Base-by-base conservation (phyloP, 2,888 invertebrate genomes). In the Parthenolecanium corni region DNA sequence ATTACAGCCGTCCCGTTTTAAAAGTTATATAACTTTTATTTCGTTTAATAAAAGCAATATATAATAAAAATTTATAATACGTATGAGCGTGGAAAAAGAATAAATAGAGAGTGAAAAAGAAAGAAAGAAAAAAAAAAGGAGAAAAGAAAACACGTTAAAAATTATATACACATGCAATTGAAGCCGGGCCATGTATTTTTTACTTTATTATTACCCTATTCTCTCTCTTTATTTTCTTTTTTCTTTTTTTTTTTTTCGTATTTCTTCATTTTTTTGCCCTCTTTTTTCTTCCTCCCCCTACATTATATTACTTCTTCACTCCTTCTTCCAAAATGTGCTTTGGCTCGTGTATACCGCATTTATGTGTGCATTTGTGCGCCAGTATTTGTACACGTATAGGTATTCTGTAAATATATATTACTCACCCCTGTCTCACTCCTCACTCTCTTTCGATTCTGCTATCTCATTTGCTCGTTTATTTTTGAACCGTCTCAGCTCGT, bases 1-100 rank as follows among this genome's bases (percentile, higher is more conserved):
- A 58, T 58, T 58, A 58, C 49, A 58, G 58, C 47, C 51, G 58
- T 47, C 49, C 49, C 58, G 58, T 58, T 58, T 58, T 49, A 58
- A 49, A 58, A 58, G 58, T 58, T 58, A 58, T 58, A 58, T 58
- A 47, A 58, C 58, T 58, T 58, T 58, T 58, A 58, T 58, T 58
- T 58, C 58, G 47, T 49, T 58, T 58, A 58, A 58, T 58, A 58
- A 58, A 58, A 58, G 58, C 58, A 47, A 58, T 58, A 58, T 58
- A 58, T 58, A 58, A 58, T 58, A 49, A 58, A 58, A 58, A 58
- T 49, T 49, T 58, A 58, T n/a, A n/a, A n/a, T 58, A 58, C 24
- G 16, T 52, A 49, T 23, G 31, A 49, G 49, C 49, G 47, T 12
- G 46, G 25, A 46, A n/a, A 12, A n/a, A n/a, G n/a, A n/a, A n/a